Evolutionary conservation across 2,888 invertebrate genomes (phyloP).

Genomic region (Archaeoteleia sp.): DNA sequence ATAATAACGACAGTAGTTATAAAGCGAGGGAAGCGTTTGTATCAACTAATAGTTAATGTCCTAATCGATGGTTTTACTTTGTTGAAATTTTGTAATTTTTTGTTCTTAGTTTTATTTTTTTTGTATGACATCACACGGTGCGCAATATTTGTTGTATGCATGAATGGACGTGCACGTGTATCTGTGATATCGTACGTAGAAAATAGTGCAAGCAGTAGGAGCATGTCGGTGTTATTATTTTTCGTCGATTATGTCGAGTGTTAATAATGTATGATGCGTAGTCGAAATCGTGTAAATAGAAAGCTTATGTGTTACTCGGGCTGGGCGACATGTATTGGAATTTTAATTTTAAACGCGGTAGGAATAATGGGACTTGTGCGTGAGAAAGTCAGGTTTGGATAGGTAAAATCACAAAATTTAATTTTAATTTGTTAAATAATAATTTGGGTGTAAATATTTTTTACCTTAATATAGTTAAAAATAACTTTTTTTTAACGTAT

Average conservation of each 20-base stretch:
- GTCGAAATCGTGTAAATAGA: conserved; percentile 55
- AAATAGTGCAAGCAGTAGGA: conserved; percentile 51
- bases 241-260: conserved; percentile 34
- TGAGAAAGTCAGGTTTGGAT: too few relatives aligned
- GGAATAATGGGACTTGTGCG: too few relatives aligned
- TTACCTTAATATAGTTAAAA: too few relatives aligned
- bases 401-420: too few relatives aligned
- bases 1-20: conserved; percentile 38
- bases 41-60: conserved; percentile 27
- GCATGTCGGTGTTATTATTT: conserved; percentile 56
- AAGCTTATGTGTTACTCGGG: conserved; percentile 59
- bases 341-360: too few relatives aligned
- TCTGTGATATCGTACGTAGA: conserved; percentile 60
- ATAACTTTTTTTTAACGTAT: too few relatives aligned
- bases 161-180: conserved; percentile 59
- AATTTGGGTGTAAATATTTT: too few relatives aligned
- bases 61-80: neutral
- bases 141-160: conserved; percentile 56
- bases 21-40: conserved; percentile 23
- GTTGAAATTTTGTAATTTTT: neutral
- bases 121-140: conserved; percentile 22
- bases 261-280: conserved; percentile 37
- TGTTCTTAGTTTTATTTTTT: conserved; percentile 24
- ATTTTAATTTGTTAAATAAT: too few relatives aligned
- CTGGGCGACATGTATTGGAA: too few relatives aligned